Base-by-base conservation (phyloP, 2,888 invertebrate genomes). In the Agrotis exclamationis region DNA sequence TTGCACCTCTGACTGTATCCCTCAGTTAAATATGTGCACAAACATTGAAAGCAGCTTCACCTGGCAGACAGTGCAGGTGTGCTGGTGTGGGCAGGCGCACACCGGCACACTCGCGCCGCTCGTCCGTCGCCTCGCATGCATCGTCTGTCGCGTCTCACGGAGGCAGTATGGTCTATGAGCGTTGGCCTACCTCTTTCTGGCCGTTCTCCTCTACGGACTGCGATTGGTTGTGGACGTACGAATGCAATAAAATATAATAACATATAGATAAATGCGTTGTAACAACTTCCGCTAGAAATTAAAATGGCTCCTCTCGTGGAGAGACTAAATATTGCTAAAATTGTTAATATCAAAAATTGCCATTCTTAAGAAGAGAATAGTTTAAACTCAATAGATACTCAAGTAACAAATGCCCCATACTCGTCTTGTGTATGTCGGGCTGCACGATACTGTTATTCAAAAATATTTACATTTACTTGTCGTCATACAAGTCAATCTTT, bases 211-310 rank as follows among this genome's bases (percentile, higher is more conserved):
- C 96, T 94, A 96, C 95, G 91, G 96, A 95, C 96, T 96, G 96
- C 96, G 95, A 94, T 96, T 96, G 95, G 96, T 96, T 95, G 96
- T 96, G 92, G 96, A 93, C 95, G 96, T 93, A 96, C 93, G 96
- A 96, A 96, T 96, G 96, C 96, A 96, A 96, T 96, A 95, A 96
- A 96, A 96, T 95, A 93, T 95, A 95, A 95, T 92, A 96, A 95
- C 92, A 95, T 93, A 94, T 94, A 96, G 95, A 93, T 96, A 95
- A 96, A 96, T 96, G 95, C 95, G 94, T 93, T 95, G 91, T 92
- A 94, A 94, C 89, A 95, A 94, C 90, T 93, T 94, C 90, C 89
- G 90, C 94, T 93, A 95, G 88, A 92, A 93, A 93, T 93, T 85
- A 93, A 93, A 91, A 89, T 88, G 89, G 93, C 89, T 78, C 87